A percentile compares a stretch with the other conserved stretches of the same genome.
Conservation (phyloP, 2,888 invertebrate genomes). For the Cephus runcator region DNA sequence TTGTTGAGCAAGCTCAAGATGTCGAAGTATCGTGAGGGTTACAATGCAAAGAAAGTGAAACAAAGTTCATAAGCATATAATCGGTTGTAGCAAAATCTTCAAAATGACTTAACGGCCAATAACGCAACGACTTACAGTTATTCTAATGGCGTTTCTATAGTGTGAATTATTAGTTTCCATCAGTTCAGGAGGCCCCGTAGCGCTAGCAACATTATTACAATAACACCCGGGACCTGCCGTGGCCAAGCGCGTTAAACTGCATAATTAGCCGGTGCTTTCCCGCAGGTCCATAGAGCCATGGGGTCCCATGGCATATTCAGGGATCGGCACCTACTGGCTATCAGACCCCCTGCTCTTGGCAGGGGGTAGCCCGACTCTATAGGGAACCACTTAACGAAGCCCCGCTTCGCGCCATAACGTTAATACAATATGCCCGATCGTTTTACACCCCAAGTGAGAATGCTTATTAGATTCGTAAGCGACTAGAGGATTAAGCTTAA, state of each 20-base stretch:
- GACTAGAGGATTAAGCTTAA: neutral
- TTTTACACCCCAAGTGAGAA: slow-evolving; percentile 48
- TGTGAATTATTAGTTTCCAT: slow-evolving; percentile 46
- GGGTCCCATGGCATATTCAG: slow-evolving; percentile 27
- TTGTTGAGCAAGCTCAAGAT: neutral
- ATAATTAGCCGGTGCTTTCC: slow-evolving; percentile 30
- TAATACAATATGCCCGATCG: slow-evolving; percentile 46
- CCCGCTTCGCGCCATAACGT: slow-evolving; percentile 26
- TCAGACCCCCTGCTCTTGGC: slow-evolving; percentile 46
- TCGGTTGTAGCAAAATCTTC: slow-evolving; percentile 8
- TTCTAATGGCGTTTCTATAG: slow-evolving; percentile 21
- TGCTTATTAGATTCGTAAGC: slow-evolving; percentile 2
- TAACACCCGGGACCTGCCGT: slow-evolving; percentile 43
- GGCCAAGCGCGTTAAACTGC: slow-evolving; percentile 31
- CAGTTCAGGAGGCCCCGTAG: slow-evolving; percentile 29
- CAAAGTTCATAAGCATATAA: neutral
- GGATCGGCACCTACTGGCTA: slow-evolving; percentile 16
- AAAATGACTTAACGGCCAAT: neutral
- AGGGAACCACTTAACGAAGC: slow-evolving; percentile 61
- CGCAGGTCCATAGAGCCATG: neutral
- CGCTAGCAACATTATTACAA: slow-evolving; percentile 47
- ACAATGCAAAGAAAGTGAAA: slow-evolving; percentile 1
- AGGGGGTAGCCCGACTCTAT: slow-evolving; percentile 55
- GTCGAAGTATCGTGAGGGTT: slow-evolving; percentile 6
- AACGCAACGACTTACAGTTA: slow-evolving; percentile 10